phyloP scores from a whole-genome alignment of 2,113 vertebrate genomes.

The Telmatochromis sp. region DNA sequence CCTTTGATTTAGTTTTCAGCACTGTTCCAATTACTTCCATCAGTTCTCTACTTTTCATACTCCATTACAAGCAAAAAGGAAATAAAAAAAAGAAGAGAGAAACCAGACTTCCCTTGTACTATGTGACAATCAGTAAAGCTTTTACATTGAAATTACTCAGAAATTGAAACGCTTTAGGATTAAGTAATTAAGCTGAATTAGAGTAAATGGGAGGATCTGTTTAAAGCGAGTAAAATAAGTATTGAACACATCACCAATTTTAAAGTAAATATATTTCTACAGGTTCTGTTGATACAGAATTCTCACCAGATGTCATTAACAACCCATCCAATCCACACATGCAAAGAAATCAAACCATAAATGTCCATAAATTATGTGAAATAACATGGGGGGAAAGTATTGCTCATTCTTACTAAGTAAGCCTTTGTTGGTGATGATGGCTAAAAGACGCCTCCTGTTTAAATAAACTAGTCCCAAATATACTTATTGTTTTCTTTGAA shows the following conservation, averaged over 20 bases:
- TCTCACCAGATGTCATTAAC: neutral
- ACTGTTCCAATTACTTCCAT: neutral
- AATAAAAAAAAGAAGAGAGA: neutral
- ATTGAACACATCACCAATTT: neutral
- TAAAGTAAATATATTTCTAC: neutral
- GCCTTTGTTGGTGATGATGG: neutral
- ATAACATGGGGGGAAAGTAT: neutral
- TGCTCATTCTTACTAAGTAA: neutral
- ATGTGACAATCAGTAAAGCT: neutral
- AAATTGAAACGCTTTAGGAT: neutral
- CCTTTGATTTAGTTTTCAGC: constrained; percentile 2
- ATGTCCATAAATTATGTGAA: neutral
- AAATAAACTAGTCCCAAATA: neutral
- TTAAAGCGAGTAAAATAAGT: neutral
- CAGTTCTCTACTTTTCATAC: neutral
- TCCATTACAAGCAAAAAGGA: neutral
- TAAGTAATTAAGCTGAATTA: neutral
- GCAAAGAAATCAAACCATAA: neutral
- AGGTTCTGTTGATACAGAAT: neutral
- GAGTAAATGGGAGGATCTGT: neutral
- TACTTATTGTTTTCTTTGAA: neutral
- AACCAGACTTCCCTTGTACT: neutral
- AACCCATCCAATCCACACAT: neutral
- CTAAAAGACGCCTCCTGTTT: neutral
- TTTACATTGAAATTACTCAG: neutral